Base-by-base conservation (phyloP, 1,140 invertebrate species). In the Ceratosolen solmsi region DNA sequence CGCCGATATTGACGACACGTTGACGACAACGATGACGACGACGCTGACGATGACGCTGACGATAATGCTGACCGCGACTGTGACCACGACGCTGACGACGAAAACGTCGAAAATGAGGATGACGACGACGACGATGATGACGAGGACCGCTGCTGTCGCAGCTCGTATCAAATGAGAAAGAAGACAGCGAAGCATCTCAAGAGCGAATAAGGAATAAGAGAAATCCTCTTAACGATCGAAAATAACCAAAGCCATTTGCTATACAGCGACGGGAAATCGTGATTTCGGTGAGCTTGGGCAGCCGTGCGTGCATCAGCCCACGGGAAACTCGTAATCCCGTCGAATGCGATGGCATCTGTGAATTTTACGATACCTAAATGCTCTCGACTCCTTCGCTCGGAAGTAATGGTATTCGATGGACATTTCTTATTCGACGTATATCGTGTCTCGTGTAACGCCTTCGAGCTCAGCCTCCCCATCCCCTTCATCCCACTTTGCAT, bases 161-260 rank as follows among this genome's bases (percentile, higher is more conserved):
- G 46, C 63, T 70, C 65, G 38, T 72, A 56, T 72, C 78, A 79
- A 79, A 11, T 41, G 58, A 54, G 51, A 58, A n/a, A 71, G 65
- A 68, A 56, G 46, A 46, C 2, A 41, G 33, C n/a, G 46, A 79
- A 30, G 46, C 46, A 17, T 51, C 63, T 38, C 46, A 51, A 49
- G 60, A 49, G 60, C 75, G 75, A 78, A 68, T 77, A 46, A 77
- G 49, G 68, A 25, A 79, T 79, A 79, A 80, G 36, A 36, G 78
- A 81, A 81, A 81, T 81, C 79, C 79, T 75, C 79, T 81, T 75
- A 75, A 81, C 72, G 58, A 27, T 70, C 56, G 79, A 75, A 81
- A 75, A 81, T 81, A 81, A 81, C 79, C 58, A 25, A 75, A 81
- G 79, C 72, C 72, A 75, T 81, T 81, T 80, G 79, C 56, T 33